These are phyloP conservation scores for Gila robusta DNA, from an alignment of 2,797 vertebrate species.

Conservation along the genomic window DNA sequence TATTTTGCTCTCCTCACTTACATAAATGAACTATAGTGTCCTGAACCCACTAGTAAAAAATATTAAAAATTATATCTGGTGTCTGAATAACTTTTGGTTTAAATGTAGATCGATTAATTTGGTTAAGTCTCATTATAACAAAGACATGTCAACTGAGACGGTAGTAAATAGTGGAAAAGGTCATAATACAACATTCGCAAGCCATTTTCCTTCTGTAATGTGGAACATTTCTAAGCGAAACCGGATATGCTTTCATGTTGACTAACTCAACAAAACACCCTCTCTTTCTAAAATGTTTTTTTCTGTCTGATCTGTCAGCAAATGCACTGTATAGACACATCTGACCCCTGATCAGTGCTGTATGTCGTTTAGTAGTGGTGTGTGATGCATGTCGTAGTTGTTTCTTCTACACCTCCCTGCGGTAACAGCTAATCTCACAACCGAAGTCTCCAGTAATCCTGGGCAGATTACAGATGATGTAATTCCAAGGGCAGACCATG, in stretches of 20 bases:
- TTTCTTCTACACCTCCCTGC: neutral
- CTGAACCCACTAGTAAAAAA: too few species aligned
- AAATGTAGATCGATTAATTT: neutral
- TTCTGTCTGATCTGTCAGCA: neutral
- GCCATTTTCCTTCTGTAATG: neutral
- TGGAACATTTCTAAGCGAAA: neutral
- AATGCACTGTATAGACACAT: neutral
- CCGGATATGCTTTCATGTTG: neutral
- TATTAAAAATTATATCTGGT: too few species aligned
- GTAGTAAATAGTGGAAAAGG: neutral
- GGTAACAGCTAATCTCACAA: slow-evolving; percentile 34
- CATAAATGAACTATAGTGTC: too few species aligned
- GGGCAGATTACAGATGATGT: slow-evolving; percentile 47
- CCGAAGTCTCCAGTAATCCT: slow-evolving; percentile 44
- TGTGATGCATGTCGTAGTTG: neutral
- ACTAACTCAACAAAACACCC: neutral
- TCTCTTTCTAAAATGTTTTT: too few species aligned
- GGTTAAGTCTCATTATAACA: neutral
- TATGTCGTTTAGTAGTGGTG: neutral
- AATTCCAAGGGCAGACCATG: neutral
- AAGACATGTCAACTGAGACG: neutral
- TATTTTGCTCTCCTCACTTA: too few species aligned
- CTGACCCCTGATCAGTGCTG: neutral
- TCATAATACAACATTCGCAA: neutral
- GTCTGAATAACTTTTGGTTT: too few species aligned